Conservation (phyloP, 23 tunicate genomes). For the Trididemnum nubilum region DNA sequence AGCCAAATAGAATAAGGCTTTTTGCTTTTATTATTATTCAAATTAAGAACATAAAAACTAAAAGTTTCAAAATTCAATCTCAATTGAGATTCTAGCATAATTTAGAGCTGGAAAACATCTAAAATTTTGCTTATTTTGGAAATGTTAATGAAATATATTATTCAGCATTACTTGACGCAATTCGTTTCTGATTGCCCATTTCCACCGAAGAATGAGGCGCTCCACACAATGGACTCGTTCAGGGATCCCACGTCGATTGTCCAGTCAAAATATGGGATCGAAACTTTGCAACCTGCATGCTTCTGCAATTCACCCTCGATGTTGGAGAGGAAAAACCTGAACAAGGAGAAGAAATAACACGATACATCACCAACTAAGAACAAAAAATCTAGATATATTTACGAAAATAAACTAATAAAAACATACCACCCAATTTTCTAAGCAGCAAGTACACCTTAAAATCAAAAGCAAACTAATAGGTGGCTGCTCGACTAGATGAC, state of each 20-base stretch:
- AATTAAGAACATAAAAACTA: too few species aligned
- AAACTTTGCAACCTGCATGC: slow-evolving; percentile 50
- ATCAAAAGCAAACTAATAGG: too few species aligned
- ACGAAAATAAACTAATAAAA: background rate
- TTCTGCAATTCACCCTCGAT: slow-evolving; percentile 76
- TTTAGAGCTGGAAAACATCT: too few species aligned
- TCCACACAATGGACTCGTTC: slow-evolving; percentile 68
- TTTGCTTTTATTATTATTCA: too few species aligned
- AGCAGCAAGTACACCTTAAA: too few species aligned
- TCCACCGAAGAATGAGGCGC: slow-evolving; percentile 69
- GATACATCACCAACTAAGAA: background rate
- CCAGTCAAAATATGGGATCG: slow-evolving; percentile 91
- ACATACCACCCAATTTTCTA: background rate
- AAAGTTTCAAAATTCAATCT: too few species aligned
- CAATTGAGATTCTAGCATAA: too few species aligned
- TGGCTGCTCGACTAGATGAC: too few species aligned
- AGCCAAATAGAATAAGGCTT: too few species aligned
- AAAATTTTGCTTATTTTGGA: too few species aligned
- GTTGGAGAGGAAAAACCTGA: slow-evolving; percentile 52
- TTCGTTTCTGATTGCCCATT: slow-evolving; percentile 61
- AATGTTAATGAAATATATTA: too few species aligned
- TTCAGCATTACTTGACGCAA: slow-evolving; percentile 71
- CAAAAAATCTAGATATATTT: background rate
- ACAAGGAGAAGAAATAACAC: background rate
- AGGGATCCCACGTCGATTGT: slow-evolving; percentile 82